Evolutionary conservation across 2,888 invertebrate genomes (phyloP), one percentile per base, ranked within the genome.

Genomic region (Drosophila cyrtoloma): DNA sequence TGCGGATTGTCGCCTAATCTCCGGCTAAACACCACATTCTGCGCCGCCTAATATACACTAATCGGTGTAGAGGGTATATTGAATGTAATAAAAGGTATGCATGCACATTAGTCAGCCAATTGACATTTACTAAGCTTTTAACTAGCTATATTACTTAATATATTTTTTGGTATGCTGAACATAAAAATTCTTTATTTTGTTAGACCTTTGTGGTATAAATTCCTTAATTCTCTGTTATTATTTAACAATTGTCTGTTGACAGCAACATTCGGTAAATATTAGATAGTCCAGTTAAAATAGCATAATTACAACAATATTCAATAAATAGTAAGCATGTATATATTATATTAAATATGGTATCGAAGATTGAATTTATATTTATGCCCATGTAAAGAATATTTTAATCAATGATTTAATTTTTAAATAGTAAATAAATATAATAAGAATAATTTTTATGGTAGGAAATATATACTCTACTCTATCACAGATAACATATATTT

Each of bases 1-100:
- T 71, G 71, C 65, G 75, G 82, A 82, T 77, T 79, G 80, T 82
- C 78, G 80, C 73, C 82, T 84, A 88, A 87, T 87, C 86, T 88
- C 52, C 80, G 75, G 52, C 71, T 74, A 70, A 88, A 72, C 75
- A 86, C 84, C 86, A 79, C 75, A 82, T 76, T 68, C 59, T 60
- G 63, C 66, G 51, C 71, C 55, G 75, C 62, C 60, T 67, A 71
- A 59, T 56, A 71, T 73, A 69, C 79, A 59, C 79, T 77, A 7
- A 50, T 42, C 6, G 63, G 50, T 55, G 28, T 4, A 3, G n/a
- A 16, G 58, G 32, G 42, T 44, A 58, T 37, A 44, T 50, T 42
- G n/a, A 69, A 59, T 70, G 37, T 44, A n/a, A 33, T 51, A 19
- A 37, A 47, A 39, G 39, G 28, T 7, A 35, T 51, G 9, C 35